A percentile compares a stretch with the other conserved stretches of the same genome.
These are phyloP conservation scores for Bombus picipes DNA, from an alignment of 1,140 invertebrate genomes.

Conservation along the genomic window DNA sequence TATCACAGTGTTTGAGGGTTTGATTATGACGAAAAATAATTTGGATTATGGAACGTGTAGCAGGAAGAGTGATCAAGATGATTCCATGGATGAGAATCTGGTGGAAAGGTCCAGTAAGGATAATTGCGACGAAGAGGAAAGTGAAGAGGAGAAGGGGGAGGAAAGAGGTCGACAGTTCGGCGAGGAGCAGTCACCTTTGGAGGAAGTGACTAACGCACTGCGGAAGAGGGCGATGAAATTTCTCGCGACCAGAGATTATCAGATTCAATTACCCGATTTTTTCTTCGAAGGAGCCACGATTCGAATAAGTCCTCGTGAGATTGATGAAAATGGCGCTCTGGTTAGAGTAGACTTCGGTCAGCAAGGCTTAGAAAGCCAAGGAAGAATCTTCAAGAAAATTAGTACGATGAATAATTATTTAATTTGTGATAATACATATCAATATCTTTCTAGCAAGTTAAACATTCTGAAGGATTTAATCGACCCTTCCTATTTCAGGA, in stretches of 20 bases:
- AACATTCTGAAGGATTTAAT: background rate
- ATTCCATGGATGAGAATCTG: conserved; percentile 73
- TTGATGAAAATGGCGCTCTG: conserved; percentile 88
- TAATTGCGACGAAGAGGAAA: conserved; percentile 73
- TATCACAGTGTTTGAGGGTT: conserved; percentile 86
- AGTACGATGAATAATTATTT: conserved; percentile 83
- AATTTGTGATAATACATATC: background rate
- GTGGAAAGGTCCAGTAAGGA: conserved; percentile 66
- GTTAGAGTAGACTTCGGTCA: conserved; percentile 88
- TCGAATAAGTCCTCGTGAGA: conserved; percentile 87
- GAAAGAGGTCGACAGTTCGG: conserved; percentile 71
- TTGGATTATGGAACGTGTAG: conserved; percentile 84
- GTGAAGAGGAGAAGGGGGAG: conserved; percentile 44
- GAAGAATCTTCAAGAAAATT: conserved; percentile 88
- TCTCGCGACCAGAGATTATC: conserved; percentile 89
- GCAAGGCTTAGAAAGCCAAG: conserved; percentile 78
- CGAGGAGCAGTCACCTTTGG: conserved; percentile 84
- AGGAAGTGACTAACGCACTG: conserved; percentile 88
- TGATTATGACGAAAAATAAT: conserved; percentile 88
- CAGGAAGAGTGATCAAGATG: conserved; percentile 76
- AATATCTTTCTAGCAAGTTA: background rate
- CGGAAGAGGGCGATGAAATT: conserved; percentile 88
- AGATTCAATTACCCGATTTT: conserved; percentile 87
- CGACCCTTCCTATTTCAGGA: conserved; percentile 84
- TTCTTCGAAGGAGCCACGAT: conserved; percentile 88